These are phyloP conservation scores for Melanchra persicariae DNA, from an alignment of 2,888 invertebrate species.

Conservation along the genomic window DNA sequence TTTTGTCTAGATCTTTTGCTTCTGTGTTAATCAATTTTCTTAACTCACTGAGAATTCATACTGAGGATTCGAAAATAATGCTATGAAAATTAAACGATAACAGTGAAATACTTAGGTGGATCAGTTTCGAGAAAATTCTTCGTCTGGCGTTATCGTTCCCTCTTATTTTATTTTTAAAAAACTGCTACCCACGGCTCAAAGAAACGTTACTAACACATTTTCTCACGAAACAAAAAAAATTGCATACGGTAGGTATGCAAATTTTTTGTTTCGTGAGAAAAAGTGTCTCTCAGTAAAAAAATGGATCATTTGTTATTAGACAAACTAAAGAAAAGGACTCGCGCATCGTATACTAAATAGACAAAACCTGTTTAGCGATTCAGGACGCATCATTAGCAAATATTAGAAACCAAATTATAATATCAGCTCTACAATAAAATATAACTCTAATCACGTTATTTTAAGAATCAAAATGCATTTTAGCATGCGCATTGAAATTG, in stretches of 20 bases:
- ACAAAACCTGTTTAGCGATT: conserved; percentile 89
- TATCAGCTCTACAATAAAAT: conserved; percentile 18
- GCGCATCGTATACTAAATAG: conserved; percentile 84
- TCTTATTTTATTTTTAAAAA: conserved; percentile 12
- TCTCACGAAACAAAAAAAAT: conserved; percentile 80
- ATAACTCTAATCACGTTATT: conserved; percentile 48
- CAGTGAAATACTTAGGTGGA: no score
- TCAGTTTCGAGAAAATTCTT: not conserved
- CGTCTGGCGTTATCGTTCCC: accelerated
- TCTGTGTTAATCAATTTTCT: no score
- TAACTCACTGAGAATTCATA: no score
- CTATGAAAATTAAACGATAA: no score
- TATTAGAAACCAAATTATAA: conserved; percentile 48
- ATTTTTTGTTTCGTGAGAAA: no score
- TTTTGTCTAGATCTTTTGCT: no score
- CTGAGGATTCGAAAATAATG: no score
- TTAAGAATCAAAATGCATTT: conserved; percentile 54
- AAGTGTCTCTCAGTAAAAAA: conserved; percentile 61
- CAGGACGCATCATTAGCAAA: conserved; percentile 83
- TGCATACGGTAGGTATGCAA: no score
- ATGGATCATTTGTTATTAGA: conserved; percentile 79
- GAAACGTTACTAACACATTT: conserved; percentile 68
- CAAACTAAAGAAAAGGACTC: conserved; percentile 73
- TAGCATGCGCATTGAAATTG: conserved; percentile 50
- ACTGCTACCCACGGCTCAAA: conserved; percentile 35